Conservation (phyloP, 1,140 invertebrate species). For the Papilio aristodemus region DNA sequence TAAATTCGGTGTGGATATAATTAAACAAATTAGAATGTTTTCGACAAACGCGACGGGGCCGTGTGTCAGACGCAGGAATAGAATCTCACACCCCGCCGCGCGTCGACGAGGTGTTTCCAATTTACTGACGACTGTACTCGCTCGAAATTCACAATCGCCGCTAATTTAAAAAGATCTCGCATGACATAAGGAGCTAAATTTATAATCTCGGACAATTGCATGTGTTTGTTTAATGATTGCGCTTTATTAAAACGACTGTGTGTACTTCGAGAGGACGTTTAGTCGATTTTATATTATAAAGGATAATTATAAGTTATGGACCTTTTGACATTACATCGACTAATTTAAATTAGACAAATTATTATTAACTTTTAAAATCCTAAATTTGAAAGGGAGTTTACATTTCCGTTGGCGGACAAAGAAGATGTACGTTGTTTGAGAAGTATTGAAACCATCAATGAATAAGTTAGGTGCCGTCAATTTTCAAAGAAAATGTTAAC, state of each 20-base stretch:
- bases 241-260: slow-evolving; percentile 18
- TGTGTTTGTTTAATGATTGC: slow-evolving; percentile 43
- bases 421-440: no score
- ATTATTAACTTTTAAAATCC: not conserved
- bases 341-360: not conserved
- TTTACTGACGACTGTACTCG: slow-evolving; percentile 57
- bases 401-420: no score
- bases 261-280: slow-evolving; percentile 9
- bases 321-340: not conserved
- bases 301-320: not conserved
- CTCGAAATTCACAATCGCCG: slow-evolving; percentile 65
- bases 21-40: slow-evolving; percentile 62
- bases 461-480: no score
- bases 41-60: slow-evolving; percentile 57
- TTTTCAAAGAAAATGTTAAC: no score
- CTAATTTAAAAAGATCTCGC: slow-evolving; percentile 68
- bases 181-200: slow-evolving; percentile 69
- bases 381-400: no score
- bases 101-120: slow-evolving; percentile 65
- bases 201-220: slow-evolving; percentile 53
- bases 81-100: slow-evolving; percentile 47
- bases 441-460: no score
- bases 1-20: slow-evolving; percentile 68
- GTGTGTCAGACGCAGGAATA: slow-evolving; percentile 72
- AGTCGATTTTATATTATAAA: not conserved